Percentiles rank a stretch among this genome's conserved stretches.
Conservation (phyloP, 2,888 invertebrate species). For the Phlogophora meticulosa region DNA sequence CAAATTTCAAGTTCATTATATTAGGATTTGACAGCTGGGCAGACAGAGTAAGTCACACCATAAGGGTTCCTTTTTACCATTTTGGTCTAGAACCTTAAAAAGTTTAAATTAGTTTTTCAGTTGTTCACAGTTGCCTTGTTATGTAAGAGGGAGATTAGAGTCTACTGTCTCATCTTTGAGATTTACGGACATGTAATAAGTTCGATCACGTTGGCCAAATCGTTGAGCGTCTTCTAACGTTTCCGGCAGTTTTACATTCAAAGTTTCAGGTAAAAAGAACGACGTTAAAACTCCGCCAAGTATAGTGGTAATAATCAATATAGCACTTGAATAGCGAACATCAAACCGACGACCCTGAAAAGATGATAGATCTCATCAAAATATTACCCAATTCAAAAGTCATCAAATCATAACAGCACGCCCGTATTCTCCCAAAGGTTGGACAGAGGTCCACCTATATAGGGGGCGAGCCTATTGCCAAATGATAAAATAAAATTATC, state of each 20-base stretch:
- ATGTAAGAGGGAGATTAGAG: slow-evolving; percentile 14
- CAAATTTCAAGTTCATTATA: too few relatives aligned
- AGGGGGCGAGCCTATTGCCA: too few relatives aligned
- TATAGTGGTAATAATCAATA: slow-evolving; percentile 77
- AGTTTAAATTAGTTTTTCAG: background rate
- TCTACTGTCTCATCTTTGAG: slow-evolving; percentile 41
- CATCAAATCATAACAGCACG: too few relatives aligned
- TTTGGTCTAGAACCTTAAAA: too few relatives aligned
- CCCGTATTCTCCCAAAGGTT: too few relatives aligned
- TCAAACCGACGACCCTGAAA: slow-evolving; percentile 78
- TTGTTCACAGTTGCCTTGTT: background rate
- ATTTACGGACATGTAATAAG: slow-evolving; percentile 38
- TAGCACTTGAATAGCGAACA: slow-evolving; percentile 70
- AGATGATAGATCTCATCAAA: background rate
- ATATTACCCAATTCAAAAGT: too few relatives aligned
- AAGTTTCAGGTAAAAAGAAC: slow-evolving; percentile 92
- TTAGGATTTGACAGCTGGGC: too few relatives aligned
- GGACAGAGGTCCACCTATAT: too few relatives aligned
- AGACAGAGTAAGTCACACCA: too few relatives aligned
- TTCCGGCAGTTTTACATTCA: slow-evolving; percentile 92
- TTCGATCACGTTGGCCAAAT: slow-evolving; percentile 85
- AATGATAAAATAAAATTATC: background rate
- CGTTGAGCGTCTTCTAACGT: slow-evolving; percentile 91
- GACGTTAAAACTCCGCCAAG: slow-evolving; percentile 86
- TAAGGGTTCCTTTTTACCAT: too few relatives aligned